Evolutionary conservation across 2,797 vertebrate genomes (phyloP).

Genomic region (Chelon auratus): DNA sequence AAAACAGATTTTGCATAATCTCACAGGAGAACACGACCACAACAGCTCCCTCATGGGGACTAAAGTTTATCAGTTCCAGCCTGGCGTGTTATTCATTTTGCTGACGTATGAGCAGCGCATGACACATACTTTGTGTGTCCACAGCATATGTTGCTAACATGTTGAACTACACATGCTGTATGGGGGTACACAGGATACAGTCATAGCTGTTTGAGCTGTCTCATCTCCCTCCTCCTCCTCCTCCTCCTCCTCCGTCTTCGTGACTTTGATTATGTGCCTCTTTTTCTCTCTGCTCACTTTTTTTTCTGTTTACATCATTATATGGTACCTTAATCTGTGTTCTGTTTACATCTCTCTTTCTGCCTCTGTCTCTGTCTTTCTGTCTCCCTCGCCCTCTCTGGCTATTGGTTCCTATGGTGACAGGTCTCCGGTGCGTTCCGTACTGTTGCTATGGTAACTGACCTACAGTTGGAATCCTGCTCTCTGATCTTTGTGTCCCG

Average conservation of each 20-base stretch:
- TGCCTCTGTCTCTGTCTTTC: constrained; percentile 33
- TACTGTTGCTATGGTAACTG: constrained; percentile 81
- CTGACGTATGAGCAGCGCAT: not conserved
- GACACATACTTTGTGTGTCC: not conserved
- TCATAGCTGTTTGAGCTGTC: constrained; percentile 35
- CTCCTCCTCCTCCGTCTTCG: constrained; percentile 27
- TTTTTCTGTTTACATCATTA: constrained; percentile 24
- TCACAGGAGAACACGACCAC: constrained; percentile 24
- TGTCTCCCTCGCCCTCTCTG: constrained; percentile 42
- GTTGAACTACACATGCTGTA: constrained; percentile 27
- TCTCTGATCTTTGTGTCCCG: constrained; percentile 68
- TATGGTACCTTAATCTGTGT: constrained; percentile 22
- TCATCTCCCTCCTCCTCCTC: constrained; percentile 36
- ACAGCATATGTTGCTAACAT: constrained; percentile 16
- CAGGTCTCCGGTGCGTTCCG: constrained; percentile 68
- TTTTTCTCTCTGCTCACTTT: constrained; percentile 47
- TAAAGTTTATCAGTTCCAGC: constrained; percentile 15
- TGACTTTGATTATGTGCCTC: constrained; percentile 46
- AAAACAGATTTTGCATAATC: constrained; percentile 55
- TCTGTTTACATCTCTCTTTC: constrained; percentile 52
- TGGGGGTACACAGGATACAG: constrained; percentile 37
- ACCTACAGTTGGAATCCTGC: constrained; percentile 72
- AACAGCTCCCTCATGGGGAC: not conserved
- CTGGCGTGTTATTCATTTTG: not conserved
- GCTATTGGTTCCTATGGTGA: constrained; percentile 78